Percentiles rank a stretch among this genome's conserved stretches.
These are phyloP conservation scores for Mechanitis messenoides DNA, from an alignment of 2,888 invertebrate genomes.

Conservation along the genomic window DNA sequence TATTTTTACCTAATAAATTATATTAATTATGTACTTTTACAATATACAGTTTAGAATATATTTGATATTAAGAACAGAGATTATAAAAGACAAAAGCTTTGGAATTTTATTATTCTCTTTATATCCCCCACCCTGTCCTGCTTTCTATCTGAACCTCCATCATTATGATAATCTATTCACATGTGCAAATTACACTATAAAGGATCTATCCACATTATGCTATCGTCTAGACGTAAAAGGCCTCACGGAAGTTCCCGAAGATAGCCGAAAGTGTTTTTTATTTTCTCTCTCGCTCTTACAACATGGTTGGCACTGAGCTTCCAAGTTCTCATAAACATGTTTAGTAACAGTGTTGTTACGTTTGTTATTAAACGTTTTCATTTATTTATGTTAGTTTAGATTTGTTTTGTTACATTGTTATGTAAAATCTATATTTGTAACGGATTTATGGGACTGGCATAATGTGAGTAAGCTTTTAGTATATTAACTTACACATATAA, in stretches of 20 bases:
- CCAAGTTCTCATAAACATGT: conserved; percentile 41
- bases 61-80: no score
- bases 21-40: no score
- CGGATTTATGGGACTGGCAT: neutral
- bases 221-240: conserved; percentile 45
- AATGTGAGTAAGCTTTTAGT: neutral
- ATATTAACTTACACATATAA: no score
- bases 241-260: conserved; percentile 56
- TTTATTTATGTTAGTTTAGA: conserved; percentile 48
- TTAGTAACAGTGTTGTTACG: conserved; percentile 39
- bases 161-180: neutral
- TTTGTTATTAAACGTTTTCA: conserved; percentile 53
- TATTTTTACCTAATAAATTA: no score
- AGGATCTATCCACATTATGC: conserved; percentile 38
- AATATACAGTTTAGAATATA: no score
- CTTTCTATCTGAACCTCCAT: no score
- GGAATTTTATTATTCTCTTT: no score
- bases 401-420: conserved; percentile 29
- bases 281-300: conserved; percentile 58
- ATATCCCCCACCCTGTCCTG: no score
- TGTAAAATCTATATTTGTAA: neutral
- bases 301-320: conserved; percentile 45
- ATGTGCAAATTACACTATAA: neutral
- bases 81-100: no score
- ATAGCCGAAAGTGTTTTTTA: conserved; percentile 60